Conservation (phyloP, 2,888 invertebrate species). For the Metallyticus violacea region DNA sequence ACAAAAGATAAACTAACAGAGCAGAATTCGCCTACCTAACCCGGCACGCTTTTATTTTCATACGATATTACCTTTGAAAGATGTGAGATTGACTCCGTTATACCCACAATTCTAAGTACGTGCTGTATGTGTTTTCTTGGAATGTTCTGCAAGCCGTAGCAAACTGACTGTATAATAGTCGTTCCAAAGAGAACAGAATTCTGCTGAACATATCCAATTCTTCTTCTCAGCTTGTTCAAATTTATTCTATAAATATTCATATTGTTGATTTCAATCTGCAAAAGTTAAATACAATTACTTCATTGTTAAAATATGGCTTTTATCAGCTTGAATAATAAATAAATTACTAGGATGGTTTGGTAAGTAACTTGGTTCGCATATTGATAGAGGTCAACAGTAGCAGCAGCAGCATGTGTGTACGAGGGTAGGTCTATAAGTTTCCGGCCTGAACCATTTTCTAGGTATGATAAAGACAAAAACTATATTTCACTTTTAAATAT, state of each 20-base stretch:
- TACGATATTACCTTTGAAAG: not conserved
- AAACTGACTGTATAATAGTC: constrained; percentile 28
- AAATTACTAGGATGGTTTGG: no score
- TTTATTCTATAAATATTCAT: constrained; percentile 17
- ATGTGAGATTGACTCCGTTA: constrained; percentile 20
- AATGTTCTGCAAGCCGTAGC: constrained; percentile 11
- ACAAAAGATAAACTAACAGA: no score
- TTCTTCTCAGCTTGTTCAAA: constrained; percentile 18
- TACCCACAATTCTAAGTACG: constrained; percentile 26
- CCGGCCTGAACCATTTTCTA: no score
- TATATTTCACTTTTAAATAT: no score
- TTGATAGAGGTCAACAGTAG: no score
- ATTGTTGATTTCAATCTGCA: constrained; percentile 15
- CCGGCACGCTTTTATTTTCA: not conserved
- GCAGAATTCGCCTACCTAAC: no score
- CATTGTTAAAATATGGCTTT: no score
- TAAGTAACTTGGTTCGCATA: no score
- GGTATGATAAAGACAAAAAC: no score
- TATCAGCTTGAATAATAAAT: no score
- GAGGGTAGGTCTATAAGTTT: no score
- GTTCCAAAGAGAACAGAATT: constrained; percentile 33
- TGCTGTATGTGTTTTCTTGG: constrained; percentile 5
- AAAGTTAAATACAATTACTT: not conserved
- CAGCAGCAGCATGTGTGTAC: no score
- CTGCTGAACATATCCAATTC: constrained; percentile 32